Percentiles rank a stretch among this genome's conserved stretches.
Conservation (phyloP, 2,888 invertebrate genomes). For the Scrobipalpa atriplicella region DNA sequence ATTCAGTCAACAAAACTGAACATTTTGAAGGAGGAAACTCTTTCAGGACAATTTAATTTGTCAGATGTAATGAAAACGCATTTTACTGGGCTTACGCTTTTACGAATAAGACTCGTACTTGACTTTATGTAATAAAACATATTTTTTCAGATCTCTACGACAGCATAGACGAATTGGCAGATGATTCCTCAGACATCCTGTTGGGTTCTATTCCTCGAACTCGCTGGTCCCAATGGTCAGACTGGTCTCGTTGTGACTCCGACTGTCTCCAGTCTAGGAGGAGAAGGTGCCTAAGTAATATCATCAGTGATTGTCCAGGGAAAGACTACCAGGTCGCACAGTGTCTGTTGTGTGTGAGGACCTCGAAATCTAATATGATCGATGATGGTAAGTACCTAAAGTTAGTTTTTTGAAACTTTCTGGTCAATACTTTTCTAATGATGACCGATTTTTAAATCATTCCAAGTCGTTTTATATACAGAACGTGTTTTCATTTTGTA, state of each 20-base stretch:
- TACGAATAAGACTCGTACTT: too few species aligned
- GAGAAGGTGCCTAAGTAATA: slow-evolving; percentile 85
- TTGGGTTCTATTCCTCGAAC: slow-evolving; percentile 51
- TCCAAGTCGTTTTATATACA: too few species aligned
- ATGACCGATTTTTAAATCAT: too few species aligned
- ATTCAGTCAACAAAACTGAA: too few species aligned
- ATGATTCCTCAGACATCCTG: slow-evolving; percentile 70
- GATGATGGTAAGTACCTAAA: slow-evolving; percentile 58
- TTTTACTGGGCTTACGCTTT: too few species aligned
- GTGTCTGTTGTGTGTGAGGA: slow-evolving; percentile 71
- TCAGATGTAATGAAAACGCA: too few species aligned
- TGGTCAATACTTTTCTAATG: too few species aligned
- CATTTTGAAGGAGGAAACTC: background rate
- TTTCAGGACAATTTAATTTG: too few species aligned
- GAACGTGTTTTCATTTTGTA: too few species aligned
- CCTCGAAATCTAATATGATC: slow-evolving; percentile 67
- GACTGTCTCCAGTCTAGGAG: slow-evolving; percentile 94
- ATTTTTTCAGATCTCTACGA: slow-evolving; percentile 67
- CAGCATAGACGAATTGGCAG: slow-evolving; percentile 69
- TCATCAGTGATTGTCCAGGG: slow-evolving; percentile 59
- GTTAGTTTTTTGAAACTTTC: too few species aligned
- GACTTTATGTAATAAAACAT: background rate
- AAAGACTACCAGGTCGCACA: slow-evolving; percentile 71
- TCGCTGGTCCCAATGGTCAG: slow-evolving; percentile 87
- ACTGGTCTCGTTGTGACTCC: slow-evolving; percentile 95